Percentiles rank a stretch among this genome's conserved stretches.
Conservation (phyloP, 2,888 invertebrate species). For the Coelinius sp. region DNA sequence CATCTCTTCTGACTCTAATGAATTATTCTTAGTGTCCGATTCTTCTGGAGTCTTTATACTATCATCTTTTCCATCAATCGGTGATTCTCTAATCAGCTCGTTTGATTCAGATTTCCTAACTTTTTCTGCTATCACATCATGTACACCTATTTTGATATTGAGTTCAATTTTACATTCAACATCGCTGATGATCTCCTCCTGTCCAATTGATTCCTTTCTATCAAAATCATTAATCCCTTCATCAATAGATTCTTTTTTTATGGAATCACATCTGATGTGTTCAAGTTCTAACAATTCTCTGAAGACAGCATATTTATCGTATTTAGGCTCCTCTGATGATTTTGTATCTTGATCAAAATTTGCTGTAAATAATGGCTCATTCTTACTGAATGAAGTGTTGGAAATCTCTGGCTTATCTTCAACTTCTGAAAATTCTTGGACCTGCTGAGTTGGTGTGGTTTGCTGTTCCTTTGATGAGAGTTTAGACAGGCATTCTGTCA, state of each 20-base stretch:
- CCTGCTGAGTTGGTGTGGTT: conserved; percentile 35
- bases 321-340: conserved; percentile 73
- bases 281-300: conserved; percentile 86
- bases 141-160: conserved; percentile 19
- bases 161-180: conserved; percentile 13
- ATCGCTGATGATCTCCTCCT: conserved; percentile 1
- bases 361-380: conserved; percentile 76
- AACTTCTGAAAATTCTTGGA: conserved; percentile 37
- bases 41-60: conserved; percentile 42
- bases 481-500: conserved; percentile 83
- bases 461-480: conserved; percentile 62
- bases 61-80: conserved; percentile 43
- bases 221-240: conserved; percentile 24
- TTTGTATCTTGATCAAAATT: conserved; percentile 76
- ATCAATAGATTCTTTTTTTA: not conserved
- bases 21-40: conserved; percentile 16
- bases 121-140: not conserved
- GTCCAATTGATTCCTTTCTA: not conserved
- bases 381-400: conserved; percentile 49
- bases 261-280: conserved; percentile 46
- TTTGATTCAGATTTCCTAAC: not conserved
- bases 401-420: conserved; percentile 73
- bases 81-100: not conserved
- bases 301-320: conserved; percentile 90
- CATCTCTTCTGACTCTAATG: conserved; percentile 20